phyloP scores from a whole-genome alignment of 2,113 vertebrate genomes.

The Heterocephalus glaber region DNA sequence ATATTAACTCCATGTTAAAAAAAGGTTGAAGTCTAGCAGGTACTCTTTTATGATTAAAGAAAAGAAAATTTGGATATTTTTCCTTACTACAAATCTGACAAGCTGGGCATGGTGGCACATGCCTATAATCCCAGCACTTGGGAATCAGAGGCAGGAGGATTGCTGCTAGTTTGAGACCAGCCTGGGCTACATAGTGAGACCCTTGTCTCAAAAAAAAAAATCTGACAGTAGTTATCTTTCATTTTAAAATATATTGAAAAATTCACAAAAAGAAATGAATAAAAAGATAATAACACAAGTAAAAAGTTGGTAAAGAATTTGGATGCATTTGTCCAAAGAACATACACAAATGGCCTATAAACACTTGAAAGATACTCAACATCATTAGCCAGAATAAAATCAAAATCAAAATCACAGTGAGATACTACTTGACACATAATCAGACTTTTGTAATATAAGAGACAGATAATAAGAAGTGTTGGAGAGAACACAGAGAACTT shows the following conservation, averaged over 20 bases:
- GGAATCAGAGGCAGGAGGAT: not conserved
- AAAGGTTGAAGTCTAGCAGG: not conserved
- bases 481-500: not conserved
- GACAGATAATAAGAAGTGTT: not conserved
- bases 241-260: conserved; percentile 41
- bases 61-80: conserved; percentile 3
- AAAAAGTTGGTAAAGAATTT: not conserved
- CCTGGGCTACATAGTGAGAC: not conserved
- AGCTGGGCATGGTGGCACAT: not conserved
- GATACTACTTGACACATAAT: not conserved
- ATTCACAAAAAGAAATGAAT: not conserved
- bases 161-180: not conserved
- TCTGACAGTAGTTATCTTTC: not conserved
- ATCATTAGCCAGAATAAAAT: not conserved
- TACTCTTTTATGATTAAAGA: not conserved
- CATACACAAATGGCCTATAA: not conserved
- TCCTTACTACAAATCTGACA: not conserved
- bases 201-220: not conserved
- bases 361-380: not conserved
- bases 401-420: not conserved
- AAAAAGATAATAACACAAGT: not conserved
- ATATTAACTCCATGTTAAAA: not conserved
- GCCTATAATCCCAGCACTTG: not conserved
- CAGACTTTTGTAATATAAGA: not conserved
- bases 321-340: not conserved